Evolutionary conservation across 2,797 vertebrate species (phyloP), one percentile per base, ranked within the genome.

Genomic region (Enteromius treurensis): DNA sequence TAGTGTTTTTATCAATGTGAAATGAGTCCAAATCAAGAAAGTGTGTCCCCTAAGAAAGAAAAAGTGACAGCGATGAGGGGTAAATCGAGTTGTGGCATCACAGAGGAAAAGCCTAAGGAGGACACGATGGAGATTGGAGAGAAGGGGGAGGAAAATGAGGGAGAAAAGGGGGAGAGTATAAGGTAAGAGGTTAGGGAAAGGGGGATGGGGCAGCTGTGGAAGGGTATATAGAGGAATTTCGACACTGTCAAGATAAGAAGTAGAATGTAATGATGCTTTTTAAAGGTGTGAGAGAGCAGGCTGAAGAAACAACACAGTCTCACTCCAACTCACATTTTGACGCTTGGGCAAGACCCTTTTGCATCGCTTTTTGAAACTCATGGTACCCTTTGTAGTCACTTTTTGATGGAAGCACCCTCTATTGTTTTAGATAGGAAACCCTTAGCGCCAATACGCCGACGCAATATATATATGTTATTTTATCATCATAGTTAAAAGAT

Each of bases 1-100:
- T 98, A 98, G 97, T 96, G 98, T 97, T 96, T 95, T 90, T 88
- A 94, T 92, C 91, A 94, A 93, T 92, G 90, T 90, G 93, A 93
- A 93, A 93, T 93, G 88, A 89, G 89, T 92, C 88, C 89, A 93
- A 93, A 92, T 93, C 89, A 93, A 93, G 91, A 88, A 90, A 88
- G 88, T 88, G 88, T 90, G 90, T 88, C 83, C 89, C 87, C 87
- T 84, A 75, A 81, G 49, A 77, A 34, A 68, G 26, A 86, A 82
- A 86, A 89, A 76, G 77, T 55, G 62, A 81, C 65, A 80, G 51
- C 67, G 70, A 75, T 80, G 82, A 75, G 70, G 17, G 79, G 69
- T 53, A 83, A 86, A 76, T 87, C 82, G 71, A 88, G 88, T 90
- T 88, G 88, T 89, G 85, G 86, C 88, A 90, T 90, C 88, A 90